Percentiles rank a stretch among this genome's conserved stretches.
These are phyloP conservation scores for Eupeodes corollae DNA, from an alignment of 1,140 invertebrate species.

Conservation along the genomic window DNA sequence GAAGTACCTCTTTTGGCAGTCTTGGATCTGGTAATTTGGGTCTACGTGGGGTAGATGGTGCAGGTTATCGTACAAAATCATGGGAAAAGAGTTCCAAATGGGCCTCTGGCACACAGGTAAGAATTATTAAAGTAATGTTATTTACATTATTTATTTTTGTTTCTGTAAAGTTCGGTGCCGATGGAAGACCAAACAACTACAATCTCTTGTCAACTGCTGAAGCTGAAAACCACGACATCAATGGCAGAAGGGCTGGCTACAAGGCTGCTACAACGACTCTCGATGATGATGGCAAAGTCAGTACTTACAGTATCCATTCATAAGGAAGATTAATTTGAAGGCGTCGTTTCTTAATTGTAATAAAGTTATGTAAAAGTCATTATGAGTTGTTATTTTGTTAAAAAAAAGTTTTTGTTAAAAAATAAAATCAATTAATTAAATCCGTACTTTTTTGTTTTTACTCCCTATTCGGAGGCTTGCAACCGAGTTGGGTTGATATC, in stretches of 20 bases:
- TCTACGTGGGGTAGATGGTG: constrained; percentile 10
- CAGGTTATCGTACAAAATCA: constrained; percentile 28
- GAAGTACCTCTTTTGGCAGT: constrained; percentile 11
- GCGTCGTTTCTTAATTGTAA: no score
- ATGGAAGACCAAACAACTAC: constrained; percentile 30
- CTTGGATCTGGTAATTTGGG: background rate
- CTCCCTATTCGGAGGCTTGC: no score
- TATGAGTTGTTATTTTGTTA: no score
- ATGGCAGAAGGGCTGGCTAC: constrained; percentile 29
- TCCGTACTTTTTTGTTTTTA: no score
- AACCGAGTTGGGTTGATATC: no score
- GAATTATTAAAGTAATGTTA: background rate
- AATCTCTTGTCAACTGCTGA: constrained; percentile 34
- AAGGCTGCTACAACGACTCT: constrained; percentile 33
- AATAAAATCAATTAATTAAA: no score
- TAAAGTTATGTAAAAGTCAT: no score
- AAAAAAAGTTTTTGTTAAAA: no score
- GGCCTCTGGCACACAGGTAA: constrained; percentile 33
- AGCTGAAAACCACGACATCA: constrained; percentile 27
- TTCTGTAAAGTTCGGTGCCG: constrained; percentile 17
- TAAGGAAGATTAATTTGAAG: constrained; percentile 10
- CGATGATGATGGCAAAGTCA: constrained; percentile 34
- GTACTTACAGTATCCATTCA: constrained; percentile 34
- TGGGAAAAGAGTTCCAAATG: constrained; percentile 38
- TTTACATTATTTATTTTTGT: background rate